Percentiles rank a stretch among this genome's conserved stretches.
Conservation (phyloP, 2,113 vertebrate genomes). For the Steatornis caripensis region DNA sequence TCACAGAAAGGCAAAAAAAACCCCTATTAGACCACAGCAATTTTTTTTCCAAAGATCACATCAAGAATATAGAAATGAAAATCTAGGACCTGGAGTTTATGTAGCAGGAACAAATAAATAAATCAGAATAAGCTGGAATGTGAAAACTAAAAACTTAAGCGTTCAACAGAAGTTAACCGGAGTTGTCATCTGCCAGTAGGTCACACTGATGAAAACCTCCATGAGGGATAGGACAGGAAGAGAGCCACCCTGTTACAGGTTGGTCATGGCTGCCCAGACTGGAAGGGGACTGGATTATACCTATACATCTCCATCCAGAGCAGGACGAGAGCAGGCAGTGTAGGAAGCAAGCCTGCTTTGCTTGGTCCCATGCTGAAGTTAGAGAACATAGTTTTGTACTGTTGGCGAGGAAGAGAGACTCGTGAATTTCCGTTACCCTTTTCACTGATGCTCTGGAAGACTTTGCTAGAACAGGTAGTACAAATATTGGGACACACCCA, state of each 20-base stretch:
- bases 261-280: background rate
- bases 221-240: background rate
- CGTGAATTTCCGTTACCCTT: background rate
- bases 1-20: background rate
- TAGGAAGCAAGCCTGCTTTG: background rate
- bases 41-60: background rate
- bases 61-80: background rate
- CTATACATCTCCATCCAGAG: background rate
- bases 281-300: background rate
- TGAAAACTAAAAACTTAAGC: background rate
- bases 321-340: background rate
- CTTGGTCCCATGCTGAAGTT: background rate
- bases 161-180: background rate
- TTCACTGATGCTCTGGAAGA: background rate
- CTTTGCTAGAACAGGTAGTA: background rate
- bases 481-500: background rate
- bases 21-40: background rate
- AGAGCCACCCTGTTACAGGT: accelerated
- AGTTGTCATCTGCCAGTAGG: background rate
- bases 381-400: background rate
- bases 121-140: background rate
- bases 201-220: background rate
- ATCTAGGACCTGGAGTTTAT: background rate
- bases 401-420: background rate
- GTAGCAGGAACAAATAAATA: background rate